These are phyloP conservation scores for Hyposoter didymator DNA, from an alignment of 2,888 invertebrate species.

Conservation along the genomic window DNA sequence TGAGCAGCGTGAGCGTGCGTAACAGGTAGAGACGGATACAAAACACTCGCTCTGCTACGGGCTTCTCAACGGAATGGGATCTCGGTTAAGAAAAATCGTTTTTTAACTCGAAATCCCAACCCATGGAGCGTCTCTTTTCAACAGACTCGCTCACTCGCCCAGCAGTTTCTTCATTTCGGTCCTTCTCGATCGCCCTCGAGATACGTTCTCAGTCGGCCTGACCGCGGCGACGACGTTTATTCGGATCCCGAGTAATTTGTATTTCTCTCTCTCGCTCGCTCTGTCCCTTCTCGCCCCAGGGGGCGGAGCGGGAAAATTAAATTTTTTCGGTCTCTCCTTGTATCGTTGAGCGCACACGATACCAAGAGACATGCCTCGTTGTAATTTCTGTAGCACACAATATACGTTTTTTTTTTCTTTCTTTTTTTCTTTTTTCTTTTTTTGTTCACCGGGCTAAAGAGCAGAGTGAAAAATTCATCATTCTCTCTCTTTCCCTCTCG, in stretches of 20 bases:
- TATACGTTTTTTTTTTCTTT: constrained; percentile 22
- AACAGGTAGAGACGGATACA: constrained; percentile 71
- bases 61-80: constrained; percentile 64
- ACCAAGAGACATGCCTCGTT: constrained; percentile 28
- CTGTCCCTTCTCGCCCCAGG: constrained; percentile 70
- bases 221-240: constrained; percentile 73
- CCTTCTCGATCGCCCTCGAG: constrained; percentile 54
- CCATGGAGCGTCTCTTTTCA: constrained; percentile 56
- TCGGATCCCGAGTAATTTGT: constrained; percentile 77
- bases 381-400: constrained; percentile 1
- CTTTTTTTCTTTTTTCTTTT: constrained; percentile 30
- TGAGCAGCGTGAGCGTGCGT: constrained; percentile 31
- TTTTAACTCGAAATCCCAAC: constrained; percentile 75
- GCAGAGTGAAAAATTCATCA: background rate
- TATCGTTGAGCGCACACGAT: constrained; percentile 46
- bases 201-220: constrained; percentile 36
- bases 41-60: constrained; percentile 29
- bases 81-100: constrained; percentile 77
- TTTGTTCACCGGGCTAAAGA: constrained; percentile 10
- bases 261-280: constrained; percentile 68
- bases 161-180: constrained; percentile 26
- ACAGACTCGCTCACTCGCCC: background rate
- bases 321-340: constrained; percentile 71
- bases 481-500: constrained; percentile 11
- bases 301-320: constrained; percentile 78